A percentile compares a stretch with the other conserved stretches of the same genome.
Evolutionary conservation across 2,888 invertebrate genomes (phyloP).

Genomic region (Hoplodrina ambigua): DNA sequence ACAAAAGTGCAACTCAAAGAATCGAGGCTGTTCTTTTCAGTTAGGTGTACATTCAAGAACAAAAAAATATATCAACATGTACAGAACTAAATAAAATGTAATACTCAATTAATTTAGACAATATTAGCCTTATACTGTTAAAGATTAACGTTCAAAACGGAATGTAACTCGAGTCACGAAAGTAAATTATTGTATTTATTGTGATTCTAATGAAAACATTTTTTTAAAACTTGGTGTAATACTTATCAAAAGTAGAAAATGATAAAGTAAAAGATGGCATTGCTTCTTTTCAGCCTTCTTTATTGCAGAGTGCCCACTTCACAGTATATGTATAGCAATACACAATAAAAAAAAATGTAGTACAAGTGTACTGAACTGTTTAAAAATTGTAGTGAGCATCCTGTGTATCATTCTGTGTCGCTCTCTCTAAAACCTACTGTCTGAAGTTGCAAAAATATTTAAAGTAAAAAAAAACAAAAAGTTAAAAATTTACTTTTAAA

Average conservation of each 20-base stretch:
- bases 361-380: neutral
- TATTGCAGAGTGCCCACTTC: slow-evolving; percentile 3
- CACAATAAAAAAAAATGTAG: neutral
- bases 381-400: slow-evolving; percentile 15
- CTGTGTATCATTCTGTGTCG: neutral
- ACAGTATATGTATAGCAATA: no score
- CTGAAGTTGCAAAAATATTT: slow-evolving; percentile 1
- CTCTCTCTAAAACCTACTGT: neutral
- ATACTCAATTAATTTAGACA: slow-evolving; percentile 22
- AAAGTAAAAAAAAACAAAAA: neutral
- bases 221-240: slow-evolving; percentile 79
- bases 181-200: slow-evolving; percentile 74
- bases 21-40: neutral
- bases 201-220: slow-evolving; percentile 73
- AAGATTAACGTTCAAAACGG: slow-evolving; percentile 11
- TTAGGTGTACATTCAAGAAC: neutral
- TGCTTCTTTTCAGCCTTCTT: slow-evolving; percentile 49
- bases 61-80: slow-evolving; percentile 1
- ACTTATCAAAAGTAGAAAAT: slow-evolving; percentile 73
- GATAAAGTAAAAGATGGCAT: slow-evolving; percentile 63
- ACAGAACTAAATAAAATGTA: neutral
- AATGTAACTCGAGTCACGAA: slow-evolving; percentile 37
- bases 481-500: neutral
- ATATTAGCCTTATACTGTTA: slow-evolving; percentile 9
- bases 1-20: neutral